Evolutionary conservation across 2,113 vertebrate species (phyloP), one percentile per base, ranked within the genome.

Genomic region (Oncorhynchus nerka): DNA sequence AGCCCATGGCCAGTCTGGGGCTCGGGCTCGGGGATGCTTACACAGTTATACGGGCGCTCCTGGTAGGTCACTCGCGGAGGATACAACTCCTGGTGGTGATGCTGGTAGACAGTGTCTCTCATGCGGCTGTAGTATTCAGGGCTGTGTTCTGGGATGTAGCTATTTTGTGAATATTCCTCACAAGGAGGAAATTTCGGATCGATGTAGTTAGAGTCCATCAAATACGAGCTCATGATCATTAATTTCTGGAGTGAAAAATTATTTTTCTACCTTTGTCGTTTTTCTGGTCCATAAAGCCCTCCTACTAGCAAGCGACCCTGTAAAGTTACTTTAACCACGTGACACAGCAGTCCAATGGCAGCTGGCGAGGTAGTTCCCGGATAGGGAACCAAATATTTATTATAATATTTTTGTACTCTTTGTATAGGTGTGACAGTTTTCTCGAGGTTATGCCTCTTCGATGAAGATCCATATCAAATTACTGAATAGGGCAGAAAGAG

Each of bases 211-310:
- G 97, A 98, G 96, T 98, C 97, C 97, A 99, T 98, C 97, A 99
- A 98, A 98, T 98, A 99, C 95, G 97, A 98, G 95, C 97, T 99
- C 97, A 99, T 98, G 97, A 97, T 98, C 97, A 99, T 98, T 98
- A 99, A 99, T 99, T 99, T 98, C 96, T 96, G 96, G 96, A 98
- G 97, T 97, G 96, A 94, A 93, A 95, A 95, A 95, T 95, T 95
- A 95, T 95, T 95, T 96, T 95, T 95, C 95, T 95, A 94, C 94
- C 95, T 95, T 96, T 96, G 94, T 95, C 94, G 94, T 95, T 96
- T 96, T 95, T 95, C 95, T 96, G 95, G 93, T 95, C 93, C 94
- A 95, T 95, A 96, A 96, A 96, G 93, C 95, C 95, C 95, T 96
- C 95, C 95, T 95, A 94, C 94, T 93, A 93, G 91, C 93, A 92